These are phyloP conservation scores for Premnoplex brunnescens DNA, from an alignment of 2,797 vertebrate genomes.

Conservation along the genomic window DNA sequence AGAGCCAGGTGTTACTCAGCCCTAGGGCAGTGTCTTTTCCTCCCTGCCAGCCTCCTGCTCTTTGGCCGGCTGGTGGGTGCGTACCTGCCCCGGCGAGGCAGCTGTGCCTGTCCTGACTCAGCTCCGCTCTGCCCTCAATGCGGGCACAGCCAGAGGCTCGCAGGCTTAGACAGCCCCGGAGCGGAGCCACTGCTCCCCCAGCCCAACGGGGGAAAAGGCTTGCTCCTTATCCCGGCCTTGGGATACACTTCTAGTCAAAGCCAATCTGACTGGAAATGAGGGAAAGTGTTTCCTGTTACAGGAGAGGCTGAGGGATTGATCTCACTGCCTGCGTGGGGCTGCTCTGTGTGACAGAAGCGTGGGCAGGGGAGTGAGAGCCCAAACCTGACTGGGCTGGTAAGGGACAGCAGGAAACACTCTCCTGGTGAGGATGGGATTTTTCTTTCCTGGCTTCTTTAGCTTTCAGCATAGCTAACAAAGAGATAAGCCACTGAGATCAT, in stretches of 20 bases:
- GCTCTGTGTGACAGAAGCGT: not conserved
- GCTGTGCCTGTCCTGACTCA: constrained; percentile 44
- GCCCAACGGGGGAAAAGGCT: not conserved
- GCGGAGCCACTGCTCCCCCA: not conserved
- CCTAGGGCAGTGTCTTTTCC: not conserved
- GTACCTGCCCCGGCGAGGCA: not conserved
- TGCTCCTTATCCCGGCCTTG: not conserved
- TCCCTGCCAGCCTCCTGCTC: not conserved
- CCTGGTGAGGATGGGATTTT: not conserved
- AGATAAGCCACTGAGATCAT: not conserved
- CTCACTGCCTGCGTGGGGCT: not conserved
- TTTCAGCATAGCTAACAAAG: not conserved
- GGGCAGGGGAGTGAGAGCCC: not conserved
- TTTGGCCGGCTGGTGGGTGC: not conserved
- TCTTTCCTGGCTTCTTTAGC: not conserved
- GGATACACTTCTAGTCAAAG: not conserved
- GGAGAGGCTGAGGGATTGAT: accelerated
- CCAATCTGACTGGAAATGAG: not conserved
- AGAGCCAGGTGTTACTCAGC: not conserved
- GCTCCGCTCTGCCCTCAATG: constrained; percentile 1
- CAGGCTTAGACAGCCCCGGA: constrained; percentile 46
- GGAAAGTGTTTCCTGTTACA: not conserved
- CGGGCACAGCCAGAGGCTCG: not conserved
- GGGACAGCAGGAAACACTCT: not conserved
- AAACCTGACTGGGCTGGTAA: not conserved